Conservation (phyloP, 2,888 invertebrate genomes). For the Eupithecia pulchellata region DNA sequence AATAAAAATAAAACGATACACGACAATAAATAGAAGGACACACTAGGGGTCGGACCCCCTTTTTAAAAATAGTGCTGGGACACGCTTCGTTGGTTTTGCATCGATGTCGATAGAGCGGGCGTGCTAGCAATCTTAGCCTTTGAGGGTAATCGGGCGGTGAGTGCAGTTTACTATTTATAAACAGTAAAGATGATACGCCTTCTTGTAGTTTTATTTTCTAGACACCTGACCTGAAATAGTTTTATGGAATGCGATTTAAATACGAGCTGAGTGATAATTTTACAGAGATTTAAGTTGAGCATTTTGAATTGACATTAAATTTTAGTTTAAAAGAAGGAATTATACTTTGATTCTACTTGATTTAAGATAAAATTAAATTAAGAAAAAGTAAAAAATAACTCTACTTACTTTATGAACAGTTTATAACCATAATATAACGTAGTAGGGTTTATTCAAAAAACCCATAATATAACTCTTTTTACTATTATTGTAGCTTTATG, state of each 20-base stretch:
- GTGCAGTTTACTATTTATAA: slow-evolving; percentile 31
- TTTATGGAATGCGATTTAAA: background rate
- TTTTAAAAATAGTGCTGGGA: slow-evolving; percentile 61
- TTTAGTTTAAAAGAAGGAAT: too few relatives aligned
- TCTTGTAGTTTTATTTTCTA: slow-evolving; percentile 21
- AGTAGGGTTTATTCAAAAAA: too few relatives aligned
- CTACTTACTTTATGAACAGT: too few relatives aligned
- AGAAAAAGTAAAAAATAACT: too few relatives aligned
- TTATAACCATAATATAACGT: too few relatives aligned
- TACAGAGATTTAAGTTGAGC: background rate
- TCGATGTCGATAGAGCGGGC: slow-evolving; percentile 58
- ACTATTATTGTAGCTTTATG: too few relatives aligned
- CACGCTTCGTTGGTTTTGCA: slow-evolving; percentile 18
- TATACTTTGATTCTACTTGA: too few relatives aligned
- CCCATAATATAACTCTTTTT: too few relatives aligned
- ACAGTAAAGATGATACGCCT: slow-evolving; percentile 21
- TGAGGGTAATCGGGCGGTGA: slow-evolving; percentile 36
- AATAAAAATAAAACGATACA: slow-evolving; percentile 77
- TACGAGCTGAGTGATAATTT: background rate
- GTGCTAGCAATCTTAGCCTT: slow-evolving; percentile 51
- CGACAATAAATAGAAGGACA: slow-evolving; percentile 71
- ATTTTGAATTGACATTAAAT: too few relatives aligned
- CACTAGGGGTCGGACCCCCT: slow-evolving; percentile 61
- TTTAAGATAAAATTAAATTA: too few relatives aligned
- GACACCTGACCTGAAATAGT: slow-evolving; percentile 7